Base-by-base conservation (phyloP, 2,113 vertebrate species). In the Motacilla alba region DNA sequence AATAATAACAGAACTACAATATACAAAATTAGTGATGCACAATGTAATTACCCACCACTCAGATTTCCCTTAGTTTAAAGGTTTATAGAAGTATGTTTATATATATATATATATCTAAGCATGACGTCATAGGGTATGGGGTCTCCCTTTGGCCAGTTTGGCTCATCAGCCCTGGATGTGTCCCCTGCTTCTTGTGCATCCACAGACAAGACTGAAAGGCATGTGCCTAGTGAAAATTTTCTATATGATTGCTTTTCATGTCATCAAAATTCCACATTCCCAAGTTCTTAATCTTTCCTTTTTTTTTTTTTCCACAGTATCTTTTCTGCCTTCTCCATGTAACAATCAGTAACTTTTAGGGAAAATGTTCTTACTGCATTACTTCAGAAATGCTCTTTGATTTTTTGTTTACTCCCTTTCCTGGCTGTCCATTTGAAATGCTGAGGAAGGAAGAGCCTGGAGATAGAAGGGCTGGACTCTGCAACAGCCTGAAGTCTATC, bases 261-360 rank as follows among this genome's bases (percentile, higher is more conserved):
- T 26, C 4, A 4, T 18, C 16, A 74, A 81, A 87, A 50, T 39
- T 70, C 10, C 24, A 68, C 19, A 3, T 56, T 79, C 3, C 15
- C 8, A 49, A 77, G 18, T 39, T 56, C 15, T 41, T 60, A 5
- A 49, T 11, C 1, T 47, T 55, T 75, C 49, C 23, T 39, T 47
- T 13, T 5, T 13, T 35, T 52, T 26, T 73, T 62, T 21, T 2
- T 1, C n/a, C 8, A 3, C 4, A 4, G 2, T 63, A n/a, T 67
- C 7, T 59, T 70, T 89, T 70, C 28, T 81, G 11, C 7, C 6
- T 82, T 78, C 10, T n/a, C 59, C 21, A 20, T 49, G 13, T 33
- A 81, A 22, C 3, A 37, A 37, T 44, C 17, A 41, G 28, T 33
- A 41, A n/a, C 2, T 43, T 15, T 79, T 21, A 18, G 8, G 13